Evolutionary conservation across 2,797 vertebrate species (phyloP), one percentile per base, ranked within the genome.

Genomic region (Sebastolobus altivelis): DNA sequence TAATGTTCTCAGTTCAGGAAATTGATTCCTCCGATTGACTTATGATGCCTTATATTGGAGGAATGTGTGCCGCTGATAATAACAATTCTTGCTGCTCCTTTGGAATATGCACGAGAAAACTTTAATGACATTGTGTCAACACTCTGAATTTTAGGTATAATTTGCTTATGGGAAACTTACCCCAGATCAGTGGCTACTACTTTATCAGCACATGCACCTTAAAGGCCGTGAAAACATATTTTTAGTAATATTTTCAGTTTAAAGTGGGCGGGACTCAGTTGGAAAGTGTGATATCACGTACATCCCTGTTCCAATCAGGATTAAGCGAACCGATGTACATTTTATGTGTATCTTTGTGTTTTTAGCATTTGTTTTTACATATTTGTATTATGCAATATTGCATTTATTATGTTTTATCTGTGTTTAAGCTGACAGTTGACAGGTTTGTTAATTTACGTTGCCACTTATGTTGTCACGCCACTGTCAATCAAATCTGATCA

Each of bases 1-100:
- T 59, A 72, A 46, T 35, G 22, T 27, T 37, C 43, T 77, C 22
- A 29, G 6, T 65, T 69, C 40, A 80, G 58, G 43, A 55, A 78
- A 80, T 65, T 20, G 40, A 79, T 74, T 54, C 43, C 14, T 52
- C 29, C 31, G 49, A 74, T 79, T 1, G n/a, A 62, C 52, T 33
- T 25, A 8, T 29, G 14, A 70, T 14, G 67, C 29, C 25, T 58
- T 20, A 33, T 38, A 58, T 55, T 68, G 35, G 65, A 69, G 22
- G 33, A 77, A 72, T 68, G 55, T 31, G 20, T 56, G 33, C 14
- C 9, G 40, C 46, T 58, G 60, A 67, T 35, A 49, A 73, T 59
- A 20, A 43, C 31, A 6, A 31, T 12, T 29, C 25, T 58, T 72
- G 35, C 13, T 49, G 56, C 22, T n/a, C 9, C 18, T 65, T 65